Percentiles rank a stretch among this genome's conserved stretches.
These are phyloP conservation scores for Pachyramphus minor DNA, from an alignment of 2,113 vertebrate species.

Conservation along the genomic window DNA sequence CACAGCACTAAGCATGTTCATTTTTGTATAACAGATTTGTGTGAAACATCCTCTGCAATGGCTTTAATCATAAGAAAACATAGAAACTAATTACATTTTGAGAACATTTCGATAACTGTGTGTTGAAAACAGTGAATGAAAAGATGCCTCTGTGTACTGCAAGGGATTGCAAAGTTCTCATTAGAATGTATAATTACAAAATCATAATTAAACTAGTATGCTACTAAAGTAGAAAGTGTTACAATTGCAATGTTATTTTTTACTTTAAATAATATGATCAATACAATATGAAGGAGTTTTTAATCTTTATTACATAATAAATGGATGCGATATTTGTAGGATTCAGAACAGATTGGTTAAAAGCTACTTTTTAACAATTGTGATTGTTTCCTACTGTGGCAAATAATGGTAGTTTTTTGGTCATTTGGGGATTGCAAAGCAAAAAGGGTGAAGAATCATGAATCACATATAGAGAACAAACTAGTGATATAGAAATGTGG, in stretches of 20 bases:
- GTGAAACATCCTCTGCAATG: slow-evolving; percentile 40
- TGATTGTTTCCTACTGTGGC: neutral
- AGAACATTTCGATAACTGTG: slow-evolving; percentile 33
- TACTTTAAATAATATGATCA: neutral
- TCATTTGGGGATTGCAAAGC: neutral
- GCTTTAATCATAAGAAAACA: slow-evolving; percentile 47
- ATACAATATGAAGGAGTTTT: neutral
- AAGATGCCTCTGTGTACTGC: neutral
- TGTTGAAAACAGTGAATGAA: slow-evolving; percentile 39
- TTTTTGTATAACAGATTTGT: neutral
- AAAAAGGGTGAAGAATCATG: neutral
- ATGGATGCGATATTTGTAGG: neutral
- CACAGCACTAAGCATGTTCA: slow-evolving; percentile 2
- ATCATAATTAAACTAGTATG: neutral
- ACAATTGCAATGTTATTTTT: neutral
- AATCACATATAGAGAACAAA: neutral
- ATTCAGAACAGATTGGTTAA: neutral
- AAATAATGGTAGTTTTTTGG: neutral
- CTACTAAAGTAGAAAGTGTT: neutral
- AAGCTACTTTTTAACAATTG: neutral
- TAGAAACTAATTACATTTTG: slow-evolving; percentile 45
- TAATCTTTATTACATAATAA: neutral
- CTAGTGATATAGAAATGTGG: neutral
- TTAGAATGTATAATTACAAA: slow-evolving; percentile 1
- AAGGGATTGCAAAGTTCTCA: neutral